Evolutionary conservation across 2,797 vertebrate genomes (phyloP), one percentile per base, ranked within the genome.

Genomic region (Ptychobarbus kaznakovi): DNA sequence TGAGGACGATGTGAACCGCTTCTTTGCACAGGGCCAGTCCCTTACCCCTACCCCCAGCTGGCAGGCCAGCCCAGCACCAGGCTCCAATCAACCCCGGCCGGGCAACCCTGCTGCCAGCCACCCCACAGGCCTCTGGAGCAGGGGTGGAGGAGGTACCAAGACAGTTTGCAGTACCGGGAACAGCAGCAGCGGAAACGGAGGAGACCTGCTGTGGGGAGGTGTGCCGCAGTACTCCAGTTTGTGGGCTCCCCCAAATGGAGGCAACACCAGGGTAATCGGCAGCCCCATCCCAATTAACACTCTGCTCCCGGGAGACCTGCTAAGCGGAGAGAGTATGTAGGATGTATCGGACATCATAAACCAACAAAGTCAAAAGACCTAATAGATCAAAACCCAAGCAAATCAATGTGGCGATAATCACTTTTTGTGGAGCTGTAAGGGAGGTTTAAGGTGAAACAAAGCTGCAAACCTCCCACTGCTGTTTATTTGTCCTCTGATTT

Each of bases 291-390:
- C 96, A 42, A 96, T 98, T 73, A 98, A 97, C 94, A 99, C 97
- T 65, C 95, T 99, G 91, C 96, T 99, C 87, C 98, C 98, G 0
- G 97, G 97, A 89, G 98, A 99, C 92, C 96, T 99, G 90, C 96
- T 99, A 90, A 98, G 97, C 1, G 98, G 98, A 86, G 98, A 99
- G 93, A 97, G 97, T 94, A 96, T 99, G 93, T 98, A 97, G 96
- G 94, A 92, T 87, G 86, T 87, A 89, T 88, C 72, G 28, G 87
- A 68, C 35, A 75, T 81, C 51, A 13, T 20, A 56, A 84, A 61
- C 42, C 86, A 81, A 82, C 86, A 75, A 82, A 81, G 73, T 85
- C 69, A 49, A 70, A 40, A 38, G 79, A 74, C 44, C n/a, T 38
- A 73, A 68, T 46, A 56, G 63, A 82, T 22, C 46, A 65, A 74